These are phyloP conservation scores for Cavia porcellus DNA, from an alignment of 2,113 vertebrate species.

Conservation along the genomic window DNA sequence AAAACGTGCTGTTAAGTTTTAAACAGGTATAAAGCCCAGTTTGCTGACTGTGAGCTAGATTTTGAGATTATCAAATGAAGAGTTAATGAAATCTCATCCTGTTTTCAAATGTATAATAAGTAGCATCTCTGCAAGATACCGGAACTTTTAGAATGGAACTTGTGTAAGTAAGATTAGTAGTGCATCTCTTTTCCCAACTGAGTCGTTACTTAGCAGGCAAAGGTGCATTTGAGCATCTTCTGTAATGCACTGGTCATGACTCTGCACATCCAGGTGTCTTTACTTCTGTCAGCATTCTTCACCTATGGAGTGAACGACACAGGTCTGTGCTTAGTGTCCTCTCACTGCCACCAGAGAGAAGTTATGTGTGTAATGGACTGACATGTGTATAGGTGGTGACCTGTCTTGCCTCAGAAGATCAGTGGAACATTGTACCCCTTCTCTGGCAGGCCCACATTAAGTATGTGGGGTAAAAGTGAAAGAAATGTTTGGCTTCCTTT, in stretches of 20 bases:
- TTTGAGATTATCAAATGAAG: neutral
- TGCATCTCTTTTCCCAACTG: neutral
- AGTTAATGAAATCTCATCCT: slow-evolving; percentile 22
- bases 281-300: neutral
- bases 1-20: neutral
- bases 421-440: neutral
- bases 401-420: neutral
- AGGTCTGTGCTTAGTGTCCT: neutral
- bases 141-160: neutral
- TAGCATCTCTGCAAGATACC: neutral
- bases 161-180: neutral
- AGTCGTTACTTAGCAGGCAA: neutral
- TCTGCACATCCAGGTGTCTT: neutral
- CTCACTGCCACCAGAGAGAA: neutral
- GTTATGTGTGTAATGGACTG: neutral
- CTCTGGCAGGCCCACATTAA: neutral
- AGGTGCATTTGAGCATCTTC: neutral
- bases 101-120: neutral
- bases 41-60: neutral
- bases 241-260: too few relatives aligned
- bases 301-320: neutral
- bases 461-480: neutral
- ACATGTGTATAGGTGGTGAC: neutral
- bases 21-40: neutral
- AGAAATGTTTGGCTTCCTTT: slow-evolving; percentile 8